phyloP scores from a whole-genome alignment of 2,797 vertebrate genomes.

The Gymnoscopelus microlampas region DNA sequence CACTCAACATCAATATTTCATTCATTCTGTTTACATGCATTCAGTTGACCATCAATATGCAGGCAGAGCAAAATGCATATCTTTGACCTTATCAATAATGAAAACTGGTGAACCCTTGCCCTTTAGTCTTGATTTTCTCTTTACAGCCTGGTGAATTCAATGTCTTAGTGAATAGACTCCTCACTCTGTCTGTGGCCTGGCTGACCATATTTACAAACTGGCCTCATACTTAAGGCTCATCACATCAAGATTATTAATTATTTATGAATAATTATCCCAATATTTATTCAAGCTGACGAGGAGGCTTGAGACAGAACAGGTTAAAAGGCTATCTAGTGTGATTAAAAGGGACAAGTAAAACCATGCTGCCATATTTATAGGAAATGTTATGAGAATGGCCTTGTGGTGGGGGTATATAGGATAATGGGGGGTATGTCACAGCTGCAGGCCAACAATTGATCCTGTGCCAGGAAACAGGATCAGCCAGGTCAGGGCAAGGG shows the following conservation, averaged over 20 bases:
- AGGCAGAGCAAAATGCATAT: conserved; percentile 16
- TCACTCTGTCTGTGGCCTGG: conserved; percentile 5
- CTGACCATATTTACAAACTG: neutral
- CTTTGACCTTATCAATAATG: conserved; percentile 20
- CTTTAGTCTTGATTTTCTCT: neutral
- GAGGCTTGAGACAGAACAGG: conserved; percentile 40
- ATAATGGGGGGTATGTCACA: conserved; percentile 57
- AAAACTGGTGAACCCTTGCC: conserved; percentile 13
- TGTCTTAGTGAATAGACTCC: conserved; percentile 3
- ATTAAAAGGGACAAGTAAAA: conserved; percentile 53
- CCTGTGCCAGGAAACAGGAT: conserved; percentile 76
- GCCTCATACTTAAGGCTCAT: conserved; percentile 31
- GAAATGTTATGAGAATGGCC: conserved; percentile 55
- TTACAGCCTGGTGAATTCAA: neutral
- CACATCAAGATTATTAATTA: conserved; percentile 47
- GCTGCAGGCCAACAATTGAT: conserved; percentile 80
- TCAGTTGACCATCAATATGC: conserved; percentile 36
- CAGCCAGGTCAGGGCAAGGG: conserved; percentile 70
- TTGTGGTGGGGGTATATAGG: conserved; percentile 19
- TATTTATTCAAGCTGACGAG: conserved; percentile 21
- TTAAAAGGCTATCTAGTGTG: conserved; percentile 52
- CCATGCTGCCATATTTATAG: conserved; percentile 61
- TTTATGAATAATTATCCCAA: conserved; percentile 58
- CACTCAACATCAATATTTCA: conserved; percentile 73
- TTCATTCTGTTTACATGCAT: conserved; percentile 59